These are phyloP conservation scores for Callithrix jacchus DNA, from an alignment of 2,113 vertebrate genomes.

Conservation along the genomic window DNA sequence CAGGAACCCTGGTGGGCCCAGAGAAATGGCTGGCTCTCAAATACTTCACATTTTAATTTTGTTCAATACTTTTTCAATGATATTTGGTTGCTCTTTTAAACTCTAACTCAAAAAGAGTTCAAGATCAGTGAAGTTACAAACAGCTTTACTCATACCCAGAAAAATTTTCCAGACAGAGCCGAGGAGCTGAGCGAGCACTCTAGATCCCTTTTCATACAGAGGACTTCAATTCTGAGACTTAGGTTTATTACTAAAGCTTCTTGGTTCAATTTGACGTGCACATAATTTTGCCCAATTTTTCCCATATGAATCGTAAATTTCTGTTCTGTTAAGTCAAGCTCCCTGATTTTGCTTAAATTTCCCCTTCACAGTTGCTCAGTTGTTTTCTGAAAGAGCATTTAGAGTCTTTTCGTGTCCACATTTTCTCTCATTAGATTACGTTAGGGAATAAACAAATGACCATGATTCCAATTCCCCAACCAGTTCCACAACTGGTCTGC, in stretches of 20 bases:
- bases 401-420: not conserved
- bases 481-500: not conserved
- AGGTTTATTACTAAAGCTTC: not conserved
- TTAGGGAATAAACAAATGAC: not conserved
- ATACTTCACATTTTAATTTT: not conserved
- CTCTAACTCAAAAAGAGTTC: not conserved
- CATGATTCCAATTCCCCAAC: not conserved
- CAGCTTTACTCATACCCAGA: not conserved
- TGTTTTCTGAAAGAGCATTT: not conserved
- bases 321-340: not conserved
- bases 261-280: not conserved
- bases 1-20: too few species aligned
- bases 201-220: not conserved
- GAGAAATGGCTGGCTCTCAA: not conserved
- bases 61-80: not conserved
- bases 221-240: not conserved
- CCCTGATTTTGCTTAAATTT: not conserved
- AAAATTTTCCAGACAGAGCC: not conserved
- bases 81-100: not conserved
- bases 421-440: not conserved
- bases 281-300: not conserved
- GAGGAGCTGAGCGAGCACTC: not conserved
- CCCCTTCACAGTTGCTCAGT: not conserved
- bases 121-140: not conserved
- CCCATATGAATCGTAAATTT: not conserved